Conservation (phyloP, 2,113 vertebrate genomes). For the Pelecanus crispus region DNA sequence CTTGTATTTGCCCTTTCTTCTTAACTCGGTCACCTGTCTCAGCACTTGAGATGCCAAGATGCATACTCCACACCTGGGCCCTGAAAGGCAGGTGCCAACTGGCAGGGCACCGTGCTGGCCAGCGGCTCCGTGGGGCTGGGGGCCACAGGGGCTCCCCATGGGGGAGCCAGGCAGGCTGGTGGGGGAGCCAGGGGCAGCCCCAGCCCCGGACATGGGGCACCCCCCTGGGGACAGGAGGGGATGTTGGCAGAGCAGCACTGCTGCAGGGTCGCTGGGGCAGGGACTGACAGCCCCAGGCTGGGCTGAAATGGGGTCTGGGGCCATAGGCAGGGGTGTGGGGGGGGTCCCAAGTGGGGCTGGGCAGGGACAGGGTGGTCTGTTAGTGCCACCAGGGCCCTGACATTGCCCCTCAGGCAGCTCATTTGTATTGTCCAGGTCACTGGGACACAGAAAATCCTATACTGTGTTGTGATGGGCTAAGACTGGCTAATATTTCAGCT, state of each 20-base stretch:
- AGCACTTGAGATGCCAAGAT: no score
- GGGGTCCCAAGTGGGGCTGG: not conserved
- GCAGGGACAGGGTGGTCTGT: not conserved
- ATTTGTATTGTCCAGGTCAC: not conserved
- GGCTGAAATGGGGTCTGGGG: not conserved
- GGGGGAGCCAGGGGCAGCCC: not conserved
- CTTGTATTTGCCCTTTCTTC: not conserved
- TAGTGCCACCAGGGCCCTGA: not conserved
- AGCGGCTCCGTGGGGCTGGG: not conserved
- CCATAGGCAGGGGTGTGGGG: no score
- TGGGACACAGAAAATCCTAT: not conserved
- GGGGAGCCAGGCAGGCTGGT: not conserved
- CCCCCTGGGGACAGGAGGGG: not conserved
- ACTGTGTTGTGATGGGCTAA: not conserved
- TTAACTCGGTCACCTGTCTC: not conserved
- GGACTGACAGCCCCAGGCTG: not conserved
- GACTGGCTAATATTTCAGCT: not conserved
- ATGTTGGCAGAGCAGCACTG: fast-evolving
- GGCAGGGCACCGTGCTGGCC: fast-evolving
- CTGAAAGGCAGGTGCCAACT: not conserved
- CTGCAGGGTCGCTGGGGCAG: not conserved
- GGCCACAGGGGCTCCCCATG: not conserved
- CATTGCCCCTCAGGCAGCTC: not conserved
- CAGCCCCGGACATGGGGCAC: not conserved
- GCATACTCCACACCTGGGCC: not conserved